A percentile compares a stretch with the other conserved stretches of the same genome.
Conservation (phyloP, 2,888 invertebrate genomes). For the Vanessa cardui region DNA sequence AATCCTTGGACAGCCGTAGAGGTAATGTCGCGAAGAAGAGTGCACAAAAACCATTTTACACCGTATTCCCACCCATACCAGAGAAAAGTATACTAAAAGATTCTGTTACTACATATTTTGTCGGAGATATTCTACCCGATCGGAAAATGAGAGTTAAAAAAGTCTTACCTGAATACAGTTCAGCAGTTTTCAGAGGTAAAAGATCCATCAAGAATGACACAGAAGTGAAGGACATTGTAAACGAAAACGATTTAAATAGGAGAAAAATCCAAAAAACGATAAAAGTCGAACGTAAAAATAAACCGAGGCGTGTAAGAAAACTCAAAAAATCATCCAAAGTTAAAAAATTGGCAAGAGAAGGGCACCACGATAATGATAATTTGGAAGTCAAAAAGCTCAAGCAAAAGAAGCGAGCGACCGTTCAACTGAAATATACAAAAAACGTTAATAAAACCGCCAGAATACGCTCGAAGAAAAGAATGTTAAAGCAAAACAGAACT, state of each 20-base stretch:
- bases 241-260: neutral
- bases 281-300: conserved; percentile 1
- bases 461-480: neutral
- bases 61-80: conserved; percentile 52
- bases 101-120: conserved; percentile 57
- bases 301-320: neutral
- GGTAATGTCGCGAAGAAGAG: conserved; percentile 27
- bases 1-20: conserved; percentile 20
- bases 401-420: conserved; percentile 13
- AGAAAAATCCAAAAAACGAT: neutral
- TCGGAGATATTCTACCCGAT: conserved; percentile 42
- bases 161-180: conserved; percentile 37
- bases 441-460: neutral
- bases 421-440: conserved; percentile 18
- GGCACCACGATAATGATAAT: neutral
- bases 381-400: neutral
- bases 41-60: conserved; percentile 46
- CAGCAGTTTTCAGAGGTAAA: conserved; percentile 33
- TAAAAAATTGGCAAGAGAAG: neutral
- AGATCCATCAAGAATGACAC: conserved; percentile 25
- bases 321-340: neutral
- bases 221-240: neutral
- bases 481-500: conserved; percentile 1
- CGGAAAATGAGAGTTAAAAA: conserved; percentile 57
- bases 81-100: conserved; percentile 35